Percentiles rank a stretch among this genome's conserved stretches.
phyloP scores from a whole-genome alignment of 2,113 vertebrate species.

The Paratilapia polleni region DNA sequence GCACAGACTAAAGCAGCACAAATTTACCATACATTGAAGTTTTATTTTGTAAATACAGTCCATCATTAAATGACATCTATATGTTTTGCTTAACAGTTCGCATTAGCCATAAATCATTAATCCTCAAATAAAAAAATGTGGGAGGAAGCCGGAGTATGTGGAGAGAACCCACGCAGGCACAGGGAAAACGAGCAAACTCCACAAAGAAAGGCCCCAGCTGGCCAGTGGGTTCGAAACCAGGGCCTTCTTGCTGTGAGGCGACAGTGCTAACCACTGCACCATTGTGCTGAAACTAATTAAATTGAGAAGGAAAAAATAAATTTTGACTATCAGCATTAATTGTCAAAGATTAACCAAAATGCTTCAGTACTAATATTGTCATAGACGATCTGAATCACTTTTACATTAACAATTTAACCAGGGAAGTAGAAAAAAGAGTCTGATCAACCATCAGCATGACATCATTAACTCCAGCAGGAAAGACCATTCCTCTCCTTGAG shows the following conservation, averaged over 20 bases:
- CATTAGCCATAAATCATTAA: neutral
- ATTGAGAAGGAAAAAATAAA: no score
- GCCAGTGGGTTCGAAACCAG: neutral
- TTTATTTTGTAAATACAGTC: neutral
- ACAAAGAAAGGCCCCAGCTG: neutral
- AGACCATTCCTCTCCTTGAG: slow-evolving; percentile 70
- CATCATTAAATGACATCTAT: neutral
- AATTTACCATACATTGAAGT: neutral
- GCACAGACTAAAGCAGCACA: neutral
- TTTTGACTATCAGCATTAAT: no score
- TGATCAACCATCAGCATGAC: slow-evolving; percentile 50
- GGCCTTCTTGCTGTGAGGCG: neutral
- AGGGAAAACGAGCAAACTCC: neutral
- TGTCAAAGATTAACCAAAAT: neutral
- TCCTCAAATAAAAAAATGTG: neutral
- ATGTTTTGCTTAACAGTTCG: neutral
- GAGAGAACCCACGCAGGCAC: neutral
- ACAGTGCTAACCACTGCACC: neutral
- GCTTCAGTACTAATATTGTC: neutral
- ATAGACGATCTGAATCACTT: neutral
- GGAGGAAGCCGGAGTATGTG: neutral
- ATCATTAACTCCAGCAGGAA: slow-evolving; percentile 62
- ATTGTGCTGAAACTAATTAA: neutral
- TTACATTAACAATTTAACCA: neutral
- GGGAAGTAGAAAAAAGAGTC: neutral